Conservation (phyloP, 2,888 invertebrate species). For the Leucoma salicis region DNA sequence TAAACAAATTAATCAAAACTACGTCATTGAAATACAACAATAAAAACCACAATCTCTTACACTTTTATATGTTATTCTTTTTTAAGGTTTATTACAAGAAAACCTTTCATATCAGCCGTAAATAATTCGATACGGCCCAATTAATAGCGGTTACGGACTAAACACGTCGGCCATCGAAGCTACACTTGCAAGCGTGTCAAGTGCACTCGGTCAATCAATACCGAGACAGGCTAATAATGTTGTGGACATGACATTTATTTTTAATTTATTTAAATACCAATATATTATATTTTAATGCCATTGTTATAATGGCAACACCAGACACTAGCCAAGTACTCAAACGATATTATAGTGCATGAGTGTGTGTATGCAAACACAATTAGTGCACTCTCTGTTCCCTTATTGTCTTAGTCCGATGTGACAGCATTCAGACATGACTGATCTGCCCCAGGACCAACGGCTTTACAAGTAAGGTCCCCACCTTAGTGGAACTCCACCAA, state of each 20-base stretch:
- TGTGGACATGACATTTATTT: conserved; percentile 4
- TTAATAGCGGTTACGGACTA: conserved; percentile 23
- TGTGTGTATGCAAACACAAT: too few species aligned
- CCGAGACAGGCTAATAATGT: conserved; percentile 14
- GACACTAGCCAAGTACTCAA: too few species aligned
- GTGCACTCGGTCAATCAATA: conserved; percentile 45
- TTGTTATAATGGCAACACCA: too few species aligned
- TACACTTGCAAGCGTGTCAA: conserved; percentile 42
- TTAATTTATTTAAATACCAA: neutral
- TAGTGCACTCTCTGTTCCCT: too few species aligned
- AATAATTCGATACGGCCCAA: conserved; percentile 12
- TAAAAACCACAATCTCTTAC: conserved; percentile 1
- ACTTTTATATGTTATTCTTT: conserved; percentile 3
- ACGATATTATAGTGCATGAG: too few species aligned
- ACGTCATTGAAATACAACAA: neutral
- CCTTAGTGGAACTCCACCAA: too few species aligned
- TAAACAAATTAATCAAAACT: neutral
- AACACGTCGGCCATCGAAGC: conserved; percentile 18
- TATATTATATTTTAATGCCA: too few species aligned
- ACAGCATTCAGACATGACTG: too few species aligned
- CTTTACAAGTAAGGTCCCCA: too few species aligned
- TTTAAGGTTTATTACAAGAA: neutral
- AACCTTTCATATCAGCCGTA: conserved; percentile 7
- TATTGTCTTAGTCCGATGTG: too few species aligned
- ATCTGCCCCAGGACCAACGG: too few species aligned